Conservation (phyloP, 2,797 vertebrate genomes). For the Poeciliopsis presidionis region DNA sequence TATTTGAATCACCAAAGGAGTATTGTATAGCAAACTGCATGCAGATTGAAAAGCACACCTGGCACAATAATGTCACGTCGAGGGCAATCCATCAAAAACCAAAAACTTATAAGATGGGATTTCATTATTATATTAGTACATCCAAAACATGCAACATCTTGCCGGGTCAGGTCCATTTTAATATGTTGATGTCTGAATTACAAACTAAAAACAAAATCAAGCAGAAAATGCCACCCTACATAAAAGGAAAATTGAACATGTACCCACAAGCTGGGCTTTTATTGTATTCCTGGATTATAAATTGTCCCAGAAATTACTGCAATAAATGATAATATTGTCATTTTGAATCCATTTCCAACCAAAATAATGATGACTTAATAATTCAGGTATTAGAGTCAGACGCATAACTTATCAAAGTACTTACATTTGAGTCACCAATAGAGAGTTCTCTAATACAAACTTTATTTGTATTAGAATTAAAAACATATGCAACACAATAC, state of each 20-base stretch:
- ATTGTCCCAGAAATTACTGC: no score
- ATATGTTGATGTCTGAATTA: background rate
- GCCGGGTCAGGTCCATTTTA: background rate
- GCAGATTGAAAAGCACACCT: background rate
- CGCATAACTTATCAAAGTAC: background rate
- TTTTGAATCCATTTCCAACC: no score
- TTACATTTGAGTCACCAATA: background rate
- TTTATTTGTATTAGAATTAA: background rate
- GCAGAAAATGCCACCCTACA: background rate
- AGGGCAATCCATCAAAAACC: background rate
- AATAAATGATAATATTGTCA: no score
- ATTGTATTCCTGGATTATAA: background rate
- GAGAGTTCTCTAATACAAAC: background rate
- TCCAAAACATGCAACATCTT: background rate
- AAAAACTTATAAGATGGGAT: background rate
- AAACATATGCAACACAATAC: background rate
- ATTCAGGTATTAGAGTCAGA: background rate
- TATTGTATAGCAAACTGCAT: background rate
- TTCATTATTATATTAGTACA: background rate
- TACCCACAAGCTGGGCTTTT: background rate
- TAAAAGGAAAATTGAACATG: background rate
- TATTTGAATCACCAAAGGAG: background rate
- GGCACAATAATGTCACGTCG: background rate
- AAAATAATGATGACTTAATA: no score
- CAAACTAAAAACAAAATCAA: background rate